Percentiles rank a stretch among this genome's conserved stretches.
Conservation (phyloP, 2,113 vertebrate species). For the Stictonetta naevosa region DNA sequence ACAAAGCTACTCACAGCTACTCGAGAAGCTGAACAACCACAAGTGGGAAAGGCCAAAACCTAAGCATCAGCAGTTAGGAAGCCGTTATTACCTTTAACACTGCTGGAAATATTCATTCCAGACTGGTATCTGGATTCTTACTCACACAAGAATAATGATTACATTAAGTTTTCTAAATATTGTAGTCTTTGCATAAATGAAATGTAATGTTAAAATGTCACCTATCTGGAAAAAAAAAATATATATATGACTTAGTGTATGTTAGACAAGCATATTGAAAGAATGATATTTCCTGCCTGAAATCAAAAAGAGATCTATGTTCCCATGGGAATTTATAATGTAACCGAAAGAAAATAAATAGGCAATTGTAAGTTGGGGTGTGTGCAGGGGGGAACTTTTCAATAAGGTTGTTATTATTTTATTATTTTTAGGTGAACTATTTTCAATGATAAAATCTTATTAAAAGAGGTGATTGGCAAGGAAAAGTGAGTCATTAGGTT, state of each 20-base stretch:
- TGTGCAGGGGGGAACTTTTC: background rate
- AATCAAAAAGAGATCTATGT: conserved; percentile 61
- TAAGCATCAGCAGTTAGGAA: conserved; percentile 39
- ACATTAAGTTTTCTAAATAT: conserved; percentile 60
- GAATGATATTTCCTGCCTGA: conserved; percentile 68
- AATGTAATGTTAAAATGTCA: conserved; percentile 61
- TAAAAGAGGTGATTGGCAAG: conserved; percentile 30
- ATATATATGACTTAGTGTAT: conserved; percentile 27
- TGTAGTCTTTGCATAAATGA: conserved; percentile 56
- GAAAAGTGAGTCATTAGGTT: conserved; percentile 19
- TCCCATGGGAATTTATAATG: conserved; percentile 38
- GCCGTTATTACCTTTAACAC: conserved; percentile 41
- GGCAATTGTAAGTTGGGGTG: conserved; percentile 28
- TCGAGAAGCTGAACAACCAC: background rate
- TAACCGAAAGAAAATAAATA: conserved; percentile 65
- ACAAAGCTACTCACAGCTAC: conserved; percentile 3
- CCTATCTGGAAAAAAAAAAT: conserved; percentile 37
- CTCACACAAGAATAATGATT: conserved; percentile 54
- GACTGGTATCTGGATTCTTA: conserved; percentile 58
- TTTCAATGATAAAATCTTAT: conserved; percentile 30
- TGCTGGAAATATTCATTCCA: conserved; percentile 54
- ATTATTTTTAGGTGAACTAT: conserved; percentile 19
- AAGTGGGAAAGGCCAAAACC: conserved; percentile 30
- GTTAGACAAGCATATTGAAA: conserved; percentile 56
- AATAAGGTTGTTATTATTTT: conserved; percentile 23